Evolutionary conservation across 2,797 vertebrate species (phyloP), one percentile per base, ranked within the genome.

Genomic region (Anas acuta): DNA sequence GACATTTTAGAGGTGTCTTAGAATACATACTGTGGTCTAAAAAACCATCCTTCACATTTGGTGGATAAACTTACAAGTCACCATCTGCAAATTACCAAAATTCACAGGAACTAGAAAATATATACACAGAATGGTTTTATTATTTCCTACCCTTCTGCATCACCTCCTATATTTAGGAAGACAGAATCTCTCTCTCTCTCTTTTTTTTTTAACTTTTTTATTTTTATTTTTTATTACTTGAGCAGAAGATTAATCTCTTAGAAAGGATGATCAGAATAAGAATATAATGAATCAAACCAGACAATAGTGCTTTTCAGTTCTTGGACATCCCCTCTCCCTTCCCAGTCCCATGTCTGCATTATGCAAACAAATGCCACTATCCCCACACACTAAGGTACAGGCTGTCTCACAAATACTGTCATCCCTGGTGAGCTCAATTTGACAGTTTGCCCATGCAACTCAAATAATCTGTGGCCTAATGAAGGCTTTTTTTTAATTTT

Each of bases 21-120:
- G 60, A 84, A 73, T 76, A 81, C 13, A 37, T 49, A 43, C 37
- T 61, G 49, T 8, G 35, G 16, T 83, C n/a, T 85, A 15, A 39
- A 58, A 91, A 84, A 43, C 30, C 32, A 35, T 60, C 90, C 61
- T 84, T 89, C 35, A 25, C 2, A 0, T 82, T 49, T 86, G 71
- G 82, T 66, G 32, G 84, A 89, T 61, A 60, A 32, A 69, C 62
- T 90, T 86, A 90, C 17, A 92, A 92, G 37, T 49, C 71, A 89
- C 90, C 94, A 96, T 96, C 95, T 97, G 93, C 93, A 97, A 97
- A 95, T 94, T 80, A 97, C 93, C 58, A 89, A 88, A 51, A 90
- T 74, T 91, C 70, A 77, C 79, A 85, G 92, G 72, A 95, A 96
- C 70, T 79, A 84, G 53, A 92, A 95, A 94, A 94, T 84, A 90